Percentiles rank a stretch among this genome's conserved stretches.
Evolutionary conservation across 2,797 vertebrate genomes (phyloP).

Genomic region (Platalea minor): DNA sequence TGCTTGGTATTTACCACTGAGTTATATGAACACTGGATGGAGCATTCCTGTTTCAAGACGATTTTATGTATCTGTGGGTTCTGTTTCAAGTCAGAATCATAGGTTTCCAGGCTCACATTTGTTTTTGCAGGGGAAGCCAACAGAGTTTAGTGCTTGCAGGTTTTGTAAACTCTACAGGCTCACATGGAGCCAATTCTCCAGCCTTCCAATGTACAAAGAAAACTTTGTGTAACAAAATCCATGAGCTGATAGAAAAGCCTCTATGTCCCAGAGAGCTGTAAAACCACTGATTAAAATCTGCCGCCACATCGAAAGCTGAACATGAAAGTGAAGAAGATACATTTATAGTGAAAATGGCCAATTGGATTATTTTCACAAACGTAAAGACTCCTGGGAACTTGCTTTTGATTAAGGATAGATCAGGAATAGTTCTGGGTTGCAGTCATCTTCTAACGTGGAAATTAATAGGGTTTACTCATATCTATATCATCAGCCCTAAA

Average conservation of each 20-base stretch:
- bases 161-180: slow-evolving; percentile 30
- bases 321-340: slow-evolving; percentile 7
- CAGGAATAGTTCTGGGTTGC: background rate
- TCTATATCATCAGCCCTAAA: background rate
- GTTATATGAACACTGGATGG: background rate
- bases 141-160: background rate
- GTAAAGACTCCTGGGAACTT: background rate
- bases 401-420: background rate
- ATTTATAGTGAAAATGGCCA: background rate
- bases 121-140: slow-evolving; percentile 6
- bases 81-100: slow-evolving; percentile 2
- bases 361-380: background rate
- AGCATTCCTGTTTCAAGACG: background rate
- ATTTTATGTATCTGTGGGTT: background rate
- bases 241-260: slow-evolving; percentile 6
- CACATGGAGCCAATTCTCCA: slow-evolving; percentile 8
- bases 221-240: slow-evolving; percentile 50
- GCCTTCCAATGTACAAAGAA: slow-evolving; percentile 37
- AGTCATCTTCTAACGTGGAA: background rate
- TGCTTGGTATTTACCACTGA: background rate
- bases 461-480: background rate
- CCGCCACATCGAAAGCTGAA: background rate
- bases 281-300: slow-evolving; percentile 8
- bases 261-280: background rate
- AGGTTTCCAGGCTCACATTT: slow-evolving; percentile 21